Evolutionary conservation across 2,113 vertebrate species (phyloP), one percentile per base, ranked within the genome.

Genomic region (Gambusia affinis): DNA sequence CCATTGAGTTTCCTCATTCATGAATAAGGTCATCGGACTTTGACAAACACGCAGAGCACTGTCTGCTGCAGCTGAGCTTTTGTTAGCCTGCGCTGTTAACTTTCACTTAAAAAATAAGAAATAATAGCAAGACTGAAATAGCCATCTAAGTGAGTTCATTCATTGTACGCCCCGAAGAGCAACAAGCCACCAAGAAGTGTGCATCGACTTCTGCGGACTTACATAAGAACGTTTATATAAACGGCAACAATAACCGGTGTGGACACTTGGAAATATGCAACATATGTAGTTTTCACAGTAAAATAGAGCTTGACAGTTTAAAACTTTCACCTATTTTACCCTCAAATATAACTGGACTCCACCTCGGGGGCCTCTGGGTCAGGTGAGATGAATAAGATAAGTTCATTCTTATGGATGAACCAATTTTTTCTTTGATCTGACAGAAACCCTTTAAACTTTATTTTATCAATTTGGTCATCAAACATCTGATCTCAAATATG

Each of bases 1-100:
- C 39, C 84, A 87, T 92, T 91, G 75, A 87, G 80, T 87, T 91
- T 87, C 67, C 70, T 81, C 88, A 63, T 77, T 70, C 76, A 79
- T 85, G 87, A 88, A 75, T 91, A 84, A 89, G 87, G 75, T 79
- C 75, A 88, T 84, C 42, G 11, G 68, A 37, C 84, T 86, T 79
- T 87, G 83, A 85, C 76, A 14, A 64, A 78, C 66, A 78, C 80
- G 61, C 77, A 80, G 65, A 35, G 63, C 85, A 76, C 73, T 51
- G 71, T 28, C 42, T 44, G 54, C 75, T 83, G 78, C 71, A 64
- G 74, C 72, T 83, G 68, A 76, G 78, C 81, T 83, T 91, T 90
- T 92, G 80, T 91, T 44, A n/a, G 60, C 37, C 60, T 70, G 29
- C 24, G 47, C 51, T 79, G 87, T 84, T 69, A 60, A 79, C 65